Evolutionary conservation across 2,888 invertebrate species (phyloP).

Genomic region (Bhutanitis thaidina): DNA sequence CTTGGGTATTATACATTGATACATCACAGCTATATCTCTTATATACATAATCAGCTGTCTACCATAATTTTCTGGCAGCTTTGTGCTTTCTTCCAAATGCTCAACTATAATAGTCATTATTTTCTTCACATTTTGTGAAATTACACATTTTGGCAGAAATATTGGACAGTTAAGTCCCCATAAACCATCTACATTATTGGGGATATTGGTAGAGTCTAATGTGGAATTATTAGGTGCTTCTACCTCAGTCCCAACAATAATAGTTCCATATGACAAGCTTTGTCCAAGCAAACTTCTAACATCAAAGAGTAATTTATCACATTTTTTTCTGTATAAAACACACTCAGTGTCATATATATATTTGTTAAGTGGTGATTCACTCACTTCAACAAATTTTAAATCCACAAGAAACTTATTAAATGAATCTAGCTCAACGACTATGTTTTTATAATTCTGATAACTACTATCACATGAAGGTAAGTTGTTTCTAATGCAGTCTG

Average conservation of each 20-base stretch:
- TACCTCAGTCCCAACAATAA: conserved; percentile 44
- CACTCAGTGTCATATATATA: conserved; percentile 67
- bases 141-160: conserved; percentile 63
- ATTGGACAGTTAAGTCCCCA: conserved; percentile 61
- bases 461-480: conserved; percentile 64
- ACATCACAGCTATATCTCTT: conserved; percentile 67
- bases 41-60: conserved; percentile 56
- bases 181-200: conserved; percentile 30
- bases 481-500: conserved; percentile 64
- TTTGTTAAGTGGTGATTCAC: conserved; percentile 61
- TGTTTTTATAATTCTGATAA: conserved; percentile 59
- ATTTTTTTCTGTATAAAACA: conserved; percentile 68
- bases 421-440: conserved; percentile 61
- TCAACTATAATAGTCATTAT: conserved; percentile 59
- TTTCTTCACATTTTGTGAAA: conserved; percentile 62
- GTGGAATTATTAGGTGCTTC: conserved; percentile 44
- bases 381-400: conserved; percentile 60
- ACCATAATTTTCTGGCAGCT: conserved; percentile 58
- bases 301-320: conserved; percentile 62
- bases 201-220: conserved; percentile 40
- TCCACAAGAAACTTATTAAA: conserved; percentile 71
- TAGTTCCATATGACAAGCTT: conserved; percentile 56
- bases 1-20: conserved; percentile 63
- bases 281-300: conserved; percentile 53
- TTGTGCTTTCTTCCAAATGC: conserved; percentile 62